Evolutionary conservation across 2,888 invertebrate species (phyloP), one percentile per base, ranked within the genome.

Genomic region (Euspilapteryx auroguttella): DNA sequence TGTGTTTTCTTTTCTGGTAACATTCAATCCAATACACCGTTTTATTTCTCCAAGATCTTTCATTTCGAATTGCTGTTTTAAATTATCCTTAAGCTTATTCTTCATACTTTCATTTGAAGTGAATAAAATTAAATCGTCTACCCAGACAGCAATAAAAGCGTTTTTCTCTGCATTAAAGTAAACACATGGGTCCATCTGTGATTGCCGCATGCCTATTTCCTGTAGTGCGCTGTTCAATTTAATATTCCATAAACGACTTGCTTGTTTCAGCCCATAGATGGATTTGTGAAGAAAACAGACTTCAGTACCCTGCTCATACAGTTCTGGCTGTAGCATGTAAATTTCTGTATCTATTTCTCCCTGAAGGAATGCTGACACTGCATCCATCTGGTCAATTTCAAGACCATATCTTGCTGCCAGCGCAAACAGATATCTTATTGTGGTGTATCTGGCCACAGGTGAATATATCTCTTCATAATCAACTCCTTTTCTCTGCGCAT

Each of bases 331-430:
- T 27, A 6, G 10, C 38, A 42, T 42, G 10, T 40, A 42, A 1
- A 43, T 40, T 2, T 42, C 42, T 2, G 13, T 32, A 8, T 41
- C 39, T 15, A 41, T 39, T 5, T 41, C 30, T 10, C 40, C 42
- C 15, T 39, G 39, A 13, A 45, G 35, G 26, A 43, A 42, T 3
- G 41, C 40, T 26, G 14, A 30, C 21, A 41, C 25, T 1, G 37
- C 41, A 37, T 40, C 41, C 38, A 41, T 37, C 17, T 40, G 40
- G 25, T 20, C 5, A 7, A 40, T 41, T 12, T 39, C 27, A 4
- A 41, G 7, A 1, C 30, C 12, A 34, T 37, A 26, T 14, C 31
- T 35, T 3, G 37, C 39, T 21, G 40, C 38, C 28, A 37, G 6
- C 5, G 28, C 36, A 32, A 44, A 24, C 12, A 42, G 30, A 17